These are phyloP conservation scores for Calypte anna DNA, from an alignment of 2,113 vertebrate genomes.

Conservation along the genomic window DNA sequence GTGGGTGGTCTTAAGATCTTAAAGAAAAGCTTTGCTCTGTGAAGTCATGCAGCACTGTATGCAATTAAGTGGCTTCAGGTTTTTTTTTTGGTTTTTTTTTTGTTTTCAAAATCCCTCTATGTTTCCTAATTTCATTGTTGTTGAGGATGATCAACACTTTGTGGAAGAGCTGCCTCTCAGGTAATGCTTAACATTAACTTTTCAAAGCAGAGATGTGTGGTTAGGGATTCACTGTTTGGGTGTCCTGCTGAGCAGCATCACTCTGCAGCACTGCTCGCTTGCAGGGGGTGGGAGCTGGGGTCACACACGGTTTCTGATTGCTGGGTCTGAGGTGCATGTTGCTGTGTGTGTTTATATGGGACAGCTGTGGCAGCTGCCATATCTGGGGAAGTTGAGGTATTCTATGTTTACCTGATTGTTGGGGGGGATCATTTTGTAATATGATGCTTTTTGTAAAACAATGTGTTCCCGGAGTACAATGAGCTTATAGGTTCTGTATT, in stretches of 20 bases:
- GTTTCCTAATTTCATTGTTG: neutral
- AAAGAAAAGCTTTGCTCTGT: conserved; percentile 70
- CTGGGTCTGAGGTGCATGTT: neutral
- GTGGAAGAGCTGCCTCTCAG: conserved; percentile 24
- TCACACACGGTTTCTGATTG: neutral
- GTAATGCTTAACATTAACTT: neutral
- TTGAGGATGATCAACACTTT: neutral
- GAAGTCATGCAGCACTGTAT: conserved; percentile 55
- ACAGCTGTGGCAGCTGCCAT: neutral
- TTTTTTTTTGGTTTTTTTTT: neutral
- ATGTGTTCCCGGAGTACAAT: neutral
- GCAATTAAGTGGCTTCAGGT: conserved; percentile 8
- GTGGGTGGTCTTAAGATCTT: conserved; percentile 75
- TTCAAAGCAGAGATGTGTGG: neutral
- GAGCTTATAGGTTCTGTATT: neutral
- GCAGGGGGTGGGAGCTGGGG: neutral
- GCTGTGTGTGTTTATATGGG: neutral
- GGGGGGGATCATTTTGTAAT: neutral
- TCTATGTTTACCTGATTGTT: neutral
- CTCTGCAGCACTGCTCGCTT: neutral
- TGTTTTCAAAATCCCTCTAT: neutral
- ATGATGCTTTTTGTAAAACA: fast-evolving
- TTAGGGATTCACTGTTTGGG: neutral
- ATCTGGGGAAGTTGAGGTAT: neutral
- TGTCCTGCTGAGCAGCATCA: neutral